Conservation (phyloP, 2,888 invertebrate genomes). For the Psylliodes chrysocephalus region DNA sequence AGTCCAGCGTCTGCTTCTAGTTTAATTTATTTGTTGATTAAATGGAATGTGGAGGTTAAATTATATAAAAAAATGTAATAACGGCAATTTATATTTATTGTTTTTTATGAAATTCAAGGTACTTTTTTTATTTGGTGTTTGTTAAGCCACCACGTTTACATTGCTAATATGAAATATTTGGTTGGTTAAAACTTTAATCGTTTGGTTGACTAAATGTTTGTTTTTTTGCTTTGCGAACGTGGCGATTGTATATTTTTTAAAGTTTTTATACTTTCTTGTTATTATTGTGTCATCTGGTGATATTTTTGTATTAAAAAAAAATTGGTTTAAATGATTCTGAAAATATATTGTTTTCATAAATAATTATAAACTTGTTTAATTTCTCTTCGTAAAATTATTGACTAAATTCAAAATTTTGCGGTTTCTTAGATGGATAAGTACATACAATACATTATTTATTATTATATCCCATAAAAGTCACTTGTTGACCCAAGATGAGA, state of each 20-base stretch:
- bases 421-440: no score
- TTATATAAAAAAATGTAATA: not conserved
- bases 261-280: conserved; percentile 16
- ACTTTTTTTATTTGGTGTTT: conserved; percentile 2
- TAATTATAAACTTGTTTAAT: no score
- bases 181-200: no score
- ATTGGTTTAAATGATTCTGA: not conserved
- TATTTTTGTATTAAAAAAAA: conserved; percentile 24
- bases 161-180: no score
- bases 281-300: conserved; percentile 12
- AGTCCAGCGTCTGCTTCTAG: no score
- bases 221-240: conserved; percentile 2
- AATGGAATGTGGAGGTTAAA: not conserved
- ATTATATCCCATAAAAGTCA: no score
- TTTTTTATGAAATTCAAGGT: not conserved
- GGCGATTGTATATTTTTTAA: conserved; percentile 9
- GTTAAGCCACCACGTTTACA: no score
- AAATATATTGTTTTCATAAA: conserved; percentile 13
- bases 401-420: no score
- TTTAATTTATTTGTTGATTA: not conserved
- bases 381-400: no score
- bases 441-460: no score
- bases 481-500: no score
- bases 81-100: not conserved
- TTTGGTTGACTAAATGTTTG: no score